Conservation (phyloP, 2,113 vertebrate genomes). For the Quiscalus mexicanus region DNA sequence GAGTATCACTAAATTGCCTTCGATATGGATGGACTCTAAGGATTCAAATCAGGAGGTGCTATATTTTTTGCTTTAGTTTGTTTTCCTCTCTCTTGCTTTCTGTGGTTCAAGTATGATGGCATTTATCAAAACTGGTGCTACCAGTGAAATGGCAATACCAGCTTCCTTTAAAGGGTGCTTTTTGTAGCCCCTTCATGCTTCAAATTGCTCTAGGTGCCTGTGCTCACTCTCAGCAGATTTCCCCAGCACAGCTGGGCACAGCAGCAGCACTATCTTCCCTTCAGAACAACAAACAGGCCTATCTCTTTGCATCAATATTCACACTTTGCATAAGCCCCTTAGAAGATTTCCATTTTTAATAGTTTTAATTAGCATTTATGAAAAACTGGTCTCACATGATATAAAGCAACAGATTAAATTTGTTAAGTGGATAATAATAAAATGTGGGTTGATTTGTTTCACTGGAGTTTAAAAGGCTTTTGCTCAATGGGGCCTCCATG, state of each 20-base stretch:
- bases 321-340: constrained; percentile 55
- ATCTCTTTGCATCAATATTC: constrained; percentile 67
- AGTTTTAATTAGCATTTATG: constrained; percentile 71
- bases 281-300: constrained; percentile 43
- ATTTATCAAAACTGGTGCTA: not conserved
- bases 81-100: not conserved
- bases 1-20: not conserved
- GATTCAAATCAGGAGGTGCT: not conserved
- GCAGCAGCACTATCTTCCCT: not conserved
- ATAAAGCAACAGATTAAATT: constrained; percentile 73
- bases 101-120: not conserved
- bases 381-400: constrained; percentile 67
- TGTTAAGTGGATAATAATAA: constrained; percentile 74
- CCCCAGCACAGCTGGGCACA: not conserved
- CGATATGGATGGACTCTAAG: not conserved
- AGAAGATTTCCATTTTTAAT: constrained; percentile 71
- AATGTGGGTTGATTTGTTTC: constrained; percentile 72
- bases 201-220: not conserved
- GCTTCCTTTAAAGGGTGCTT: not conserved
- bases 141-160: not conserved
- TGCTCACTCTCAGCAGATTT: constrained; percentile 1
- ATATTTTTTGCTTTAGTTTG: not conserved
- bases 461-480: constrained; percentile 68
- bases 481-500: constrained; percentile 61
- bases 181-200: not conserved